Conservation (phyloP, 2,113 vertebrate genomes). For the Rhinolophus ferrumequinum region DNA sequence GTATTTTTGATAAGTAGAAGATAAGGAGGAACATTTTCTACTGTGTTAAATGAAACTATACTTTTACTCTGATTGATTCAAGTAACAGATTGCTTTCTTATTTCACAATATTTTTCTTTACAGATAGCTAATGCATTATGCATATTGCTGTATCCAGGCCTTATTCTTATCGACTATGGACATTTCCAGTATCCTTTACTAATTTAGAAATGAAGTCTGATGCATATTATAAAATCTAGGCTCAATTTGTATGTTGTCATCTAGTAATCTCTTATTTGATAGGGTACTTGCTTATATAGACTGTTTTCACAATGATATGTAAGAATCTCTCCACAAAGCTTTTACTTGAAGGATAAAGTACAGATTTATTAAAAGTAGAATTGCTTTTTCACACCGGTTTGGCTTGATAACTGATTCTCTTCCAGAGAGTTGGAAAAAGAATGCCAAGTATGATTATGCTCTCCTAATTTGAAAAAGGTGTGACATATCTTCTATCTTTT, state of each 20-base stretch:
- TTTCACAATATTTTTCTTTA: slow-evolving; percentile 11
- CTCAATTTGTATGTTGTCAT: neutral
- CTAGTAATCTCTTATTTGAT: neutral
- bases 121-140: slow-evolving; percentile 91
- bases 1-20: neutral
- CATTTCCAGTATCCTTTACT: slow-evolving; percentile 99
- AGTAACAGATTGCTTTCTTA: slow-evolving; percentile 17
- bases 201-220: slow-evolving; percentile 16
- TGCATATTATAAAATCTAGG: neutral
- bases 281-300: slow-evolving; percentile 3
- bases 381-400: neutral
- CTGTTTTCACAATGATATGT: neutral
- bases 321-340: neutral
- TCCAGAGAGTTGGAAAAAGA: neutral
- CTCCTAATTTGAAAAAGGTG: neutral
- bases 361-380: neutral
- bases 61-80: neutral
- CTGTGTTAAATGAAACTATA: neutral
- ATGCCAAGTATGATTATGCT: neutral
- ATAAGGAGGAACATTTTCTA: neutral
- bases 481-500: neutral
- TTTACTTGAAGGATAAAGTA: slow-evolving; percentile 4
- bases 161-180: slow-evolving; percentile 97
- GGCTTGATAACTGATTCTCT: neutral
- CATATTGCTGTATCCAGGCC: slow-evolving; percentile 95